phyloP scores from a whole-genome alignment of 2,113 vertebrate species.

The Meles meles region DNA sequence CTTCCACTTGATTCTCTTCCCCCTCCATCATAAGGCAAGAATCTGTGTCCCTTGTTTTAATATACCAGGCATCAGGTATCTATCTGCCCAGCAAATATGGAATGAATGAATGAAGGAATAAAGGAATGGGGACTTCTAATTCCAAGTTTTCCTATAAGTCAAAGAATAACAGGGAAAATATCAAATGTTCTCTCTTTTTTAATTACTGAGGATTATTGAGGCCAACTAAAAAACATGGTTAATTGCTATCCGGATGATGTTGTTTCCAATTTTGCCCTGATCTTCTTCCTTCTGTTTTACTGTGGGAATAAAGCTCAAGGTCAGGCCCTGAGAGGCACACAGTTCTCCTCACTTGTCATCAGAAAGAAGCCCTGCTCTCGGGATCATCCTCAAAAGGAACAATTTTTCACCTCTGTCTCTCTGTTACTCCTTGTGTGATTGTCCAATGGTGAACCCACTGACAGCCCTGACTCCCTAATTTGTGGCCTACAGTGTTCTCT shows the following conservation, averaged over 20 bases:
- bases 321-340: background rate
- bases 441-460: background rate
- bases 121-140: background rate
- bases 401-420: background rate
- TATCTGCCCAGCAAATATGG: background rate
- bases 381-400: background rate
- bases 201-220: background rate
- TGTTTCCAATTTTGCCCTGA: background rate
- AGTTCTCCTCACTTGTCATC: background rate
- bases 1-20: background rate
- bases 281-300: background rate
- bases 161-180: background rate
- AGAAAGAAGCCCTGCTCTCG: background rate
- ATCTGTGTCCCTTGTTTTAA: background rate
- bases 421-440: background rate
- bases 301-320: background rate
- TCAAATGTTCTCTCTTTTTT: background rate
- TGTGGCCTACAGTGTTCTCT: background rate
- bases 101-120: background rate
- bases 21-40: background rate
- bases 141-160: background rate
- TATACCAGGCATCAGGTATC: background rate
- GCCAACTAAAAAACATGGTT: conserved; percentile 32
- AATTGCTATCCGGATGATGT: background rate
- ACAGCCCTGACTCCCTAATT: background rate